Conservation (phyloP, 2,888 invertebrate species). For the Euplagia quadripunctaria region DNA sequence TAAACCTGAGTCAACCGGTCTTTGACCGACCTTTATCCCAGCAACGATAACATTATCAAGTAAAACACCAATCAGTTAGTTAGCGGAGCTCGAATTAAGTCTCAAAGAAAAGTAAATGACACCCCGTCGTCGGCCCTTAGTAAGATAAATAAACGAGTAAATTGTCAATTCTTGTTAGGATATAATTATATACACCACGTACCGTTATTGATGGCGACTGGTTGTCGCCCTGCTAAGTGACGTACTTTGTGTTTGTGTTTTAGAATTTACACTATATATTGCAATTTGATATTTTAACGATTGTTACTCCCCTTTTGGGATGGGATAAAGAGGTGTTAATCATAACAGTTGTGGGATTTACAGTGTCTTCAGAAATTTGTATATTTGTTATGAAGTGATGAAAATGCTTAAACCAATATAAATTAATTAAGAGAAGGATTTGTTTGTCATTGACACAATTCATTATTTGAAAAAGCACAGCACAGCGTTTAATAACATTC, state of each 20-base stretch:
- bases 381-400: no score
- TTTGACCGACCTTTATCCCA: background rate
- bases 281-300: conserved; percentile 2
- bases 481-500: background rate
- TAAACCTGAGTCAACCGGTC: background rate
- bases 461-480: no score
- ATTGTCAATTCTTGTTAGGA: conserved; percentile 16
- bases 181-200: conserved; percentile 12
- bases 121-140: background rate
- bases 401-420: background rate
- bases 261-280: background rate
- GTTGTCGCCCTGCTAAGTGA: conserved; percentile 4
- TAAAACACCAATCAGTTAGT: conserved; percentile 10
- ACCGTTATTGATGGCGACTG: conserved; percentile 6
- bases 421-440: no score
- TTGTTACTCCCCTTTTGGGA: background rate
- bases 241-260: background rate
- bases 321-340: background rate
- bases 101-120: conserved; percentile 15
- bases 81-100: conserved; percentile 5
- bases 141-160: conserved; percentile 13
- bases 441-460: no score
- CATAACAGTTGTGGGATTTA: background rate
- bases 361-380: no score
- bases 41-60: conserved; percentile 1